Base-by-base conservation (phyloP, 2,888 invertebrate species). In the Diaperis boleti region DNA sequence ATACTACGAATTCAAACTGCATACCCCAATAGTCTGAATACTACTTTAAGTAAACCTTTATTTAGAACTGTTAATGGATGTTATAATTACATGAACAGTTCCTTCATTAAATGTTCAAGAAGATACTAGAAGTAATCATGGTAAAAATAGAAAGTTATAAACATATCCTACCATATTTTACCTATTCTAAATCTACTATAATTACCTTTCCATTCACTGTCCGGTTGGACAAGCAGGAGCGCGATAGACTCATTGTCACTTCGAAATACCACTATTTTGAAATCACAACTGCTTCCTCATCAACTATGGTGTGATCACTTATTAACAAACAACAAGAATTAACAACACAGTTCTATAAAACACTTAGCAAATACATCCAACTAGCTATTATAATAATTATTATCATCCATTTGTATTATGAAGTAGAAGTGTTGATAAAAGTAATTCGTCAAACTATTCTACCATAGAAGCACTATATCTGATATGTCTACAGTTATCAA, bases 131-230 rank as follows among this genome's bases (percentile, higher is more conserved):
- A n/a, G n/a, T n/a, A n/a, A n/a, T n/a, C n/a, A n/a, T n/a, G n/a
- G n/a, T n/a, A n/a, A n/a, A n/a, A n/a, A n/a, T n/a, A n/a, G n/a
- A n/a, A n/a, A n/a, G n/a, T n/a, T 26, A 37, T 52, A 52, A 49
- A 52, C n/a, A 8, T n/a, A 26, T 3, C 5, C 29, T 17, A 14
- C 10, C 31, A 4, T 39, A 15, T 42, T 41, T 29, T 41, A 42
- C n/a, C 18, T 41, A 10, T 22, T 31, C 33, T 42, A 55, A 29
- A 55, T 41, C 42, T 55, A 55, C 42, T 39, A 72, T 72, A 73
- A 64, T 73, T 76, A 78, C 78, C 78, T 78, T 78, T 65, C 76
- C 78, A 72, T 76, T 78, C 71, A 73, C 70, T 33, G 69, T 69
- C 66, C 76, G 68, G 64, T 69, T 76, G 37, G 76, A 74, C 68